Percentiles rank a stretch among this genome's conserved stretches.
These are phyloP conservation scores for Festucalex cinctus DNA, from an alignment of 2,113 vertebrate species.

Conservation along the genomic window DNA sequence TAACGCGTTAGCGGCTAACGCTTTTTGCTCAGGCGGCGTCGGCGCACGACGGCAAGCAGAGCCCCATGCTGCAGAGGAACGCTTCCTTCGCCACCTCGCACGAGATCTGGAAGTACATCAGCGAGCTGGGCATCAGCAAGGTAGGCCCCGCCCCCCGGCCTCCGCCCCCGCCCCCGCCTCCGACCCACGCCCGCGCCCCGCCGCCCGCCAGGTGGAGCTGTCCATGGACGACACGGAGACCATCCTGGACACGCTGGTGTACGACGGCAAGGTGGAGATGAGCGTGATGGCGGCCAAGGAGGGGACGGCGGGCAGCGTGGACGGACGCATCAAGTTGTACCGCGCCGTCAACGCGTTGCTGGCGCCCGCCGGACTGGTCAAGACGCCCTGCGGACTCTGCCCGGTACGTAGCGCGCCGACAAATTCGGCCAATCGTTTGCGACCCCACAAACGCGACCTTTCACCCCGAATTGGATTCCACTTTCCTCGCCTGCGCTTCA, in stretches of 20 bases:
- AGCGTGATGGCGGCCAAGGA: constrained; percentile 95
- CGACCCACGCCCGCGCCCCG: background rate
- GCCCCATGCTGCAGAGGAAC: constrained; percentile 95
- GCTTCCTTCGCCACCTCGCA: constrained; percentile 95
- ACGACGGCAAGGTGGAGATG: constrained; percentile 97
- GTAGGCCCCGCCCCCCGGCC: constrained; percentile 34
- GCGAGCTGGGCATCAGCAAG: constrained; percentile 93
- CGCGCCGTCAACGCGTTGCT: constrained; percentile 85
- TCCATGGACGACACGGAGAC: constrained; percentile 99
- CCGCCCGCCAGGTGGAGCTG: constrained; percentile 86
- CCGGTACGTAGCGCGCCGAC: constrained; percentile 82
- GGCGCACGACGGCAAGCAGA: constrained; percentile 91
- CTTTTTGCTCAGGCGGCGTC: constrained; percentile 68
- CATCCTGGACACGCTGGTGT: constrained; percentile 95
- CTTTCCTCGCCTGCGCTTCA: too few relatives aligned
- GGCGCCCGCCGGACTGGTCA: constrained; percentile 86
- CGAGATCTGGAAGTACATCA: constrained; percentile 98
- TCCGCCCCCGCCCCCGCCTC: background rate
- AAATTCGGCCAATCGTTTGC: too few relatives aligned
- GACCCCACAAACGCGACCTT: too few relatives aligned
- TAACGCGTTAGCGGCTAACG: background rate
- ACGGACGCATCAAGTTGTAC: constrained; percentile 94
- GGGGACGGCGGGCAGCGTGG: constrained; percentile 90
- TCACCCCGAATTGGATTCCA: too few relatives aligned
- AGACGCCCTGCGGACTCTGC: constrained; percentile 89